Evolutionary conservation across 2,888 invertebrate species (phyloP), one percentile per base, ranked within the genome.

Genomic region (Muscina levida): DNA sequence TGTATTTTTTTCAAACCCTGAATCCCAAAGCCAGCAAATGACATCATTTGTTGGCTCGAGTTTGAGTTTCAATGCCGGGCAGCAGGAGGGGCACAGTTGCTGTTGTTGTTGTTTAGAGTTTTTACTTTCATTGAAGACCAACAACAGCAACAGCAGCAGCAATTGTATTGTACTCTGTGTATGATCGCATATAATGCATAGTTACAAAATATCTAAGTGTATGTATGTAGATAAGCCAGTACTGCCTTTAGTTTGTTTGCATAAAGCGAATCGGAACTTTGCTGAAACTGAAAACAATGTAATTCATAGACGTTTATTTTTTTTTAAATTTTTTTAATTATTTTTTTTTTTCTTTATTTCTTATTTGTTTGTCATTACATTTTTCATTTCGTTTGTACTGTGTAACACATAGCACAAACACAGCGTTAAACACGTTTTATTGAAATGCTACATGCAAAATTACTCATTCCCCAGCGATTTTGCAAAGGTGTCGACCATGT

Each of bases 121-220:
- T 79, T 79, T 82, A 82, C 82, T 82, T 81, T 82, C 82, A 79
- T 76, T 80, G 71, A 68, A 46, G 46, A 78, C 31, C 31, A 31
- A 31, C 31, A 8, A 3, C 31, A 31, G n/a, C n/a, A n/a, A n/a
- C n/a, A n/a, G n/a, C n/a, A n/a, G n/a, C n/a, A n/a, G n/a, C n/a
- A n/a, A n/a, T n/a, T n/a, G n/a, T n/a, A n/a, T n/a, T n/a, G n/a
- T n/a, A n/a, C n/a, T n/a, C n/a, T 31, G 31, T 31, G 31, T 8
- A 31, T 31, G 31, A 31, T 31, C 31, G 31, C 8, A 31, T 31
- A 31, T 5, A 31, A 31, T 31, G 31, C 31, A 31, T 31, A 31
- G 3, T 51, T 19, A 15, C 22, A 8, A 31, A 31, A 31, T 31
- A 31, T 62, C 37, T 1, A 24, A n/a, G 5, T 10, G 37, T 48